These are phyloP conservation scores for Aspidapion aeneum DNA, from an alignment of 2,888 invertebrate genomes.

Conservation along the genomic window DNA sequence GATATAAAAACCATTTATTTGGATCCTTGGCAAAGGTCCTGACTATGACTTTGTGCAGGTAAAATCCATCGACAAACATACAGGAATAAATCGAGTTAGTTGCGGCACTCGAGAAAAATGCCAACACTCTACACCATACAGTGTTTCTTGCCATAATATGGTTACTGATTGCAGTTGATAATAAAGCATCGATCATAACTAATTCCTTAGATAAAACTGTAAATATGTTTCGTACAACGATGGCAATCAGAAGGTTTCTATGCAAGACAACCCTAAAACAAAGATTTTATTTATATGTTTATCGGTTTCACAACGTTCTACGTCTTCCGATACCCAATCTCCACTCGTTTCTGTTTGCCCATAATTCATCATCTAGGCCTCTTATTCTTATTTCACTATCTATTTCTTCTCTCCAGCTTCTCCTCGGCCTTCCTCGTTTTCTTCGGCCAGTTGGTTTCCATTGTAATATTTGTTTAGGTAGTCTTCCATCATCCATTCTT, in stretches of 20 bases:
- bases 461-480: too few species aligned
- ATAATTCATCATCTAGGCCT: too few species aligned
- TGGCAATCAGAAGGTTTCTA: constrained; percentile 58
- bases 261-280: constrained; percentile 47
- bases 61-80: constrained; percentile 65
- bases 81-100: constrained; percentile 62
- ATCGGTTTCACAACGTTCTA: neutral
- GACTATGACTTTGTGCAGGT: constrained; percentile 63
- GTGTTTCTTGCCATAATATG: constrained; percentile 52
- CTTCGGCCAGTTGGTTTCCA: too few species aligned
- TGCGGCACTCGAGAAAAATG: constrained; percentile 53
- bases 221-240: constrained; percentile 55
- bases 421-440: too few species aligned
- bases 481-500: too few species aligned
- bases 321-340: constrained; percentile 43
- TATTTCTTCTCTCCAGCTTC: too few species aligned
- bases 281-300: neutral
- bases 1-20: constrained; percentile 50
- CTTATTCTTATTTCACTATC: too few species aligned
- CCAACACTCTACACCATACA: constrained; percentile 52
- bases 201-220: constrained; percentile 55
- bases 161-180: constrained; percentile 45
- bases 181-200: constrained; percentile 57
- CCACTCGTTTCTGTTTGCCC: too few species aligned
- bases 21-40: constrained; percentile 58